A percentile compares a stretch with the other conserved stretches of the same genome.
Conservation (phyloP, 1,140 invertebrate genomes). For the Augochlora pura region DNA sequence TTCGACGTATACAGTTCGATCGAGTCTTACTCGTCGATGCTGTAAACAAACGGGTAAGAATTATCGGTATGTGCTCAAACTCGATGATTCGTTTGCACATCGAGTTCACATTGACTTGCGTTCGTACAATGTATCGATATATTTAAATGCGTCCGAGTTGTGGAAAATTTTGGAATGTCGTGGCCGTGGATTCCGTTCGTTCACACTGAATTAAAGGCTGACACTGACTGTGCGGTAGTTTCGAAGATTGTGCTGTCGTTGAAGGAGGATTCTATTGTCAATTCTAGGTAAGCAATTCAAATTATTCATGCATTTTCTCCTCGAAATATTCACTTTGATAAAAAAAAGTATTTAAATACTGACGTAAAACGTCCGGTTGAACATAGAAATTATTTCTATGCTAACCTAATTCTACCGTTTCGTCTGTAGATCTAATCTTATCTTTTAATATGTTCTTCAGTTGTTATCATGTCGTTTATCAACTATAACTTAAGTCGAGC, state of each 20-base stretch:
- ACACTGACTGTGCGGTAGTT: slow-evolving; percentile 41
- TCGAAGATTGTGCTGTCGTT: slow-evolving; percentile 4
- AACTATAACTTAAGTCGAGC: background rate
- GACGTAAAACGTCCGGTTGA: background rate
- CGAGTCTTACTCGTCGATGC: slow-evolving; percentile 31
- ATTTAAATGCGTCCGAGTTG: background rate
- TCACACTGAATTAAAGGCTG: slow-evolving; percentile 24
- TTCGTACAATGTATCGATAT: background rate
- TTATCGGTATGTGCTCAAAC: slow-evolving; percentile 30
- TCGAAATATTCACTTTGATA: background rate
- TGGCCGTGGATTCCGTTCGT: slow-evolving; percentile 19
- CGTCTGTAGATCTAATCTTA: slow-evolving; percentile 37
- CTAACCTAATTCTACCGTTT: slow-evolving; percentile 28
- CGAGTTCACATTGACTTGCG: background rate
- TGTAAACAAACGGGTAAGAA: slow-evolving; percentile 31
- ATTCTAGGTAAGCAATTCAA: slow-evolving; percentile 23
- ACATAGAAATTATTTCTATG: slow-evolving; percentile 14
- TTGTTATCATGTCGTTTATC: background rate
- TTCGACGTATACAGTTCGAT: slow-evolving; percentile 33
- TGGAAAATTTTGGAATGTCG: slow-evolving; percentile 35
- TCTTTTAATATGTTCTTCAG: slow-evolving; percentile 27
- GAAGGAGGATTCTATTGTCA: background rate
- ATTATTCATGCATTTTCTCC: background rate
- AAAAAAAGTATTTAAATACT: background rate
- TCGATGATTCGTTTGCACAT: background rate